phyloP scores from a whole-genome alignment of 2,113 vertebrate species.

The Indri indri region DNA sequence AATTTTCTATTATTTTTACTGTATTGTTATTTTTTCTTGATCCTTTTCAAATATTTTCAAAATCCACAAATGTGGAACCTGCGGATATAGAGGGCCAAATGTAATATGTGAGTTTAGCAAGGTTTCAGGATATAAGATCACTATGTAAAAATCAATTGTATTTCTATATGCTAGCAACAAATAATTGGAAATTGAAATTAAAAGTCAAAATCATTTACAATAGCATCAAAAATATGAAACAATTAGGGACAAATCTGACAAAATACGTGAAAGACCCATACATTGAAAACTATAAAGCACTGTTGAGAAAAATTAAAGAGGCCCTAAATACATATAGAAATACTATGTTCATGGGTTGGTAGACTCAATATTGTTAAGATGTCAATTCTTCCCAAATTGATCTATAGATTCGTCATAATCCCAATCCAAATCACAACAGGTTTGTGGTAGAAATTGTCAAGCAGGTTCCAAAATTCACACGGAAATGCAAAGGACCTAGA shows the following conservation, averaged over 20 bases:
- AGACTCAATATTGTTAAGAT: slow-evolving; percentile 21
- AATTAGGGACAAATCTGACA: slow-evolving; percentile 23
- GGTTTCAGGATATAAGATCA: background rate
- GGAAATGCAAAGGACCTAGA: slow-evolving; percentile 41
- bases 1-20: background rate
- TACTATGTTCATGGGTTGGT: background rate
- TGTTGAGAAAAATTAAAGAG: slow-evolving; percentile 38
- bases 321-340: slow-evolving; percentile 17
- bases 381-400: background rate
- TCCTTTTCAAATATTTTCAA: background rate
- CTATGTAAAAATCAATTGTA: background rate
- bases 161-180: slow-evolving; percentile 2
- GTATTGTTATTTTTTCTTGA: background rate
- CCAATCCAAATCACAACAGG: background rate
- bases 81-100: background rate
- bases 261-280: slow-evolving; percentile 43
- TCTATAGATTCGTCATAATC: background rate
- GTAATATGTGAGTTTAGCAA: background rate
- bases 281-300: slow-evolving; percentile 4
- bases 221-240: slow-evolving; percentile 26
- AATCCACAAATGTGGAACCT: background rate
- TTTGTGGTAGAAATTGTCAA: slow-evolving; percentile 41
- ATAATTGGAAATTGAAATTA: slow-evolving; percentile 35
- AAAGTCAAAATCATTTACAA: slow-evolving; percentile 26
- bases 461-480: slow-evolving; percentile 37